Base-by-base conservation (phyloP, 2,888 invertebrate species). In the Pammene fasciana region DNA sequence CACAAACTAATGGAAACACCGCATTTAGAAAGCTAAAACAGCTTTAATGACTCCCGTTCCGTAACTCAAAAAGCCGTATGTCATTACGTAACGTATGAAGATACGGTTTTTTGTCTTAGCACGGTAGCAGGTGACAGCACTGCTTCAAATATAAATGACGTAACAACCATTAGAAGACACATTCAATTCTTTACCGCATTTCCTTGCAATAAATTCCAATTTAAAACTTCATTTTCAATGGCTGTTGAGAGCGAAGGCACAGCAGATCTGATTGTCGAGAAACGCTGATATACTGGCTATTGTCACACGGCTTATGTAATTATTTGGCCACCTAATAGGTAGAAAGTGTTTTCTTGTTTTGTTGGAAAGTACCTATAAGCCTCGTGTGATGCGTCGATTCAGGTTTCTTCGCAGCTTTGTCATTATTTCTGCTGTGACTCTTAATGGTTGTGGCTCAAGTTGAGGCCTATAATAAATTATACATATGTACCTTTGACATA, bases 241-340 rank as follows among this genome's bases (percentile, higher is more conserved):
- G 38, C 38, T 38, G 38, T 9, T 38, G 6, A 7, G 43, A 38
- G 9, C 38, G 9, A 9, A 2, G 43, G 13, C 11, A 6, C 43
- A 43, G 18, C 57, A 43, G 43, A 36, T 34, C 16, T 60, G 50
- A 50, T 61, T 61, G 61, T 50, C n/a, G 62, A n/a, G 62, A 62
- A 52, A 50, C 16, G 48, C 38, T 18, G 41, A 62, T 62, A 59
- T 59, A 62, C 62, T 41, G 4, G 18, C 50, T 50, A 62, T 62
- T 62, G 62, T 62, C 62, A 50, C 41, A 38, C 18, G n/a, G 50
- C 50, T 62, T 62, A 62, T 62, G 41, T 62, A 62, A 62, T 62
- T 62, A 62, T 62, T 62, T 62, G 62, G 62, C n/a, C 38, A 18
- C 38, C 62, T 62, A 52, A 62, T 62, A 62, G 62, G 50, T 50